Evolutionary conservation across 2,888 invertebrate genomes (phyloP).

Genomic region (Dryobotodes eremita): DNA sequence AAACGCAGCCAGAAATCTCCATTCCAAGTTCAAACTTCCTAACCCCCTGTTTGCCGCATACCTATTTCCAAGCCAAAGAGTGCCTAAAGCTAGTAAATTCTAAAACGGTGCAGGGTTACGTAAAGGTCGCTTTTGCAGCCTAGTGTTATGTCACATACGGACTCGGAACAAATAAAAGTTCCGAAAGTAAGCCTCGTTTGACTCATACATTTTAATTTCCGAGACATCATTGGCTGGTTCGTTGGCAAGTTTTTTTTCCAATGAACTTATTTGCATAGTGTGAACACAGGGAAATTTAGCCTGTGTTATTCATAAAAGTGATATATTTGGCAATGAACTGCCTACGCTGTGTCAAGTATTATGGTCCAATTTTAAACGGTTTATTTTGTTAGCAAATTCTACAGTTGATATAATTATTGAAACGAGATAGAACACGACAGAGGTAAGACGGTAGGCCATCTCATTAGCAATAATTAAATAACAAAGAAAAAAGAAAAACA

Average conservation of each 20-base stretch:
- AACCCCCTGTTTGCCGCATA: constrained; percentile 55
- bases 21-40: constrained; percentile 24
- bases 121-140: constrained; percentile 55
- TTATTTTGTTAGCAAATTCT: background rate
- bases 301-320: constrained; percentile 9
- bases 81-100: constrained; percentile 51
- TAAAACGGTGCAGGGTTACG: constrained; percentile 62
- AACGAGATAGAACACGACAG: too few species aligned
- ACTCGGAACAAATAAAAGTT: constrained; percentile 44
- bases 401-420: too few species aligned
- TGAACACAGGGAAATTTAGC: background rate
- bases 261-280: constrained; percentile 38
- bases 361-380: background rate
- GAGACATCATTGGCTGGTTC: constrained; percentile 7
- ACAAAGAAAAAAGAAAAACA: background rate
- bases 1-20: constrained; percentile 1
- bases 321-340: constrained; percentile 5
- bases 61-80: constrained; percentile 49
- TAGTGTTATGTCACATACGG: constrained; percentile 54
- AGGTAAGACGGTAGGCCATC: too few species aligned
- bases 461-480: too few species aligned
- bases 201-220: constrained; percentile 38
- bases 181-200: constrained; percentile 23
- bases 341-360: background rate
- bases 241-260: constrained; percentile 31